Evolutionary conservation across 2,797 vertebrate species (phyloP).

Genomic region (Cephalopachus bancanus): DNA sequence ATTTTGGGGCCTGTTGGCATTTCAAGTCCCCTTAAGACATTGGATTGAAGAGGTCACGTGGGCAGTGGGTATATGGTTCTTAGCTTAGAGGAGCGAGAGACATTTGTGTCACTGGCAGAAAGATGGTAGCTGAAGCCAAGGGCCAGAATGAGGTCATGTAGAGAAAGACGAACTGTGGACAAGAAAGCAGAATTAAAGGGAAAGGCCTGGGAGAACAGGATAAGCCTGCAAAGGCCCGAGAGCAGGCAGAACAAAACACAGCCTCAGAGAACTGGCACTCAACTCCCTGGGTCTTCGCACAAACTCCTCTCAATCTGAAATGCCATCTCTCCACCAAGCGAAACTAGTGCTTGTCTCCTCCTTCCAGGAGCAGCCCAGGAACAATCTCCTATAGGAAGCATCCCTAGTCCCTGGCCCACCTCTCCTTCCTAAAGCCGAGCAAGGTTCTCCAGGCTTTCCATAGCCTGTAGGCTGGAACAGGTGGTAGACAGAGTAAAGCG

Average conservation of each 20-base stretch:
- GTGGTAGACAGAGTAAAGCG: neutral
- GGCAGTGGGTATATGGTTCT: neutral
- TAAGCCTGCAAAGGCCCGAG: neutral
- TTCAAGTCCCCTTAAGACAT: neutral
- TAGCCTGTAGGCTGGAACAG: neutral
- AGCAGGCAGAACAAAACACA: neutral
- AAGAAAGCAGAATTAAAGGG: neutral
- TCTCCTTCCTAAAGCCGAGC: neutral
- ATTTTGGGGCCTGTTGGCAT: neutral
- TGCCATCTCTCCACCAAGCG: neutral
- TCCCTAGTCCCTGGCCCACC: no score
- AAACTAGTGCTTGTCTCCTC: fast-evolving
- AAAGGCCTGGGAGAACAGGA: neutral
- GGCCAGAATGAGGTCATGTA: fast-evolving
- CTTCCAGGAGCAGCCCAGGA: neutral
- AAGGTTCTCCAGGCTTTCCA: neutral
- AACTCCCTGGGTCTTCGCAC: neutral
- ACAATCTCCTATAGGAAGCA: neutral
- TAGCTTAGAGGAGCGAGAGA: neutral
- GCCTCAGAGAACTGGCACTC: fast-evolving
- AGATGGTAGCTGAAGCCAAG: neutral
- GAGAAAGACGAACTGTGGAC: neutral
- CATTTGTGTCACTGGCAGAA: neutral
- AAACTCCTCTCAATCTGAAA: neutral
- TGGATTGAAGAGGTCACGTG: neutral